phyloP scores from a whole-genome alignment of 2,888 invertebrate genomes.

The Chrysina gloriosa region DNA sequence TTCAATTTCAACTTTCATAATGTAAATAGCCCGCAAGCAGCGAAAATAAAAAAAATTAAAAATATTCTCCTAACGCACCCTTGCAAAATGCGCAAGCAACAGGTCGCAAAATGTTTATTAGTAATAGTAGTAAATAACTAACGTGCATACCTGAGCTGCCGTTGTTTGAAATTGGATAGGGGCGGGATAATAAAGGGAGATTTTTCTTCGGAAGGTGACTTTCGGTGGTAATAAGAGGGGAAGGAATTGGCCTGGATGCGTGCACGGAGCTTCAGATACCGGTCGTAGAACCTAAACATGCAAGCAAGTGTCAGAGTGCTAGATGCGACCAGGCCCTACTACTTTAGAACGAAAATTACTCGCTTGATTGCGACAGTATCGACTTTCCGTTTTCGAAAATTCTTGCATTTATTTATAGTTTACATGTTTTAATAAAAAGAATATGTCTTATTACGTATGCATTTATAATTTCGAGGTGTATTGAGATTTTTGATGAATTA shows the following conservation, averaged over 20 bases:
- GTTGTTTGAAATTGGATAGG: slow-evolving; percentile 54
- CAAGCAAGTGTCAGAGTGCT: slow-evolving; percentile 58
- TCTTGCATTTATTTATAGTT: slow-evolving; percentile 20
- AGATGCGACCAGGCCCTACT: slow-evolving; percentile 55
- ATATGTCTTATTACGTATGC: too few relatives aligned
- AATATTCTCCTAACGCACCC: background rate
- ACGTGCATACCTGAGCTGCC: slow-evolving; percentile 62
- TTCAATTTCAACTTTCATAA: too few relatives aligned
- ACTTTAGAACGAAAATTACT: slow-evolving; percentile 53
- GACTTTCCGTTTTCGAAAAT: background rate
- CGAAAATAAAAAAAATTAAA: too few relatives aligned
- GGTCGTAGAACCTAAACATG: slow-evolving; percentile 84
- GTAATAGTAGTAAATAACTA: slow-evolving; percentile 46
- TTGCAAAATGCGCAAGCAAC: slow-evolving; percentile 21
- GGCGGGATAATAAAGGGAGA: slow-evolving; percentile 59
- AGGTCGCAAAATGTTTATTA: slow-evolving; percentile 32
- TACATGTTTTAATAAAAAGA: too few relatives aligned
- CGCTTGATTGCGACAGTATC: background rate
- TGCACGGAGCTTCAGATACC: slow-evolving; percentile 87
- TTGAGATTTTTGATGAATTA: too few relatives aligned
- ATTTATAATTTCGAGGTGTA: too few relatives aligned
- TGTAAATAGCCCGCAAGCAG: background rate
- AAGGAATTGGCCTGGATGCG: slow-evolving; percentile 89
- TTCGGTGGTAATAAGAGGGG: slow-evolving; percentile 66
- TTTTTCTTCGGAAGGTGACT: slow-evolving; percentile 48